Percentiles rank a stretch among this genome's conserved stretches.
Conservation (phyloP, 2,797 vertebrate genomes). For the Esox lucius region DNA sequence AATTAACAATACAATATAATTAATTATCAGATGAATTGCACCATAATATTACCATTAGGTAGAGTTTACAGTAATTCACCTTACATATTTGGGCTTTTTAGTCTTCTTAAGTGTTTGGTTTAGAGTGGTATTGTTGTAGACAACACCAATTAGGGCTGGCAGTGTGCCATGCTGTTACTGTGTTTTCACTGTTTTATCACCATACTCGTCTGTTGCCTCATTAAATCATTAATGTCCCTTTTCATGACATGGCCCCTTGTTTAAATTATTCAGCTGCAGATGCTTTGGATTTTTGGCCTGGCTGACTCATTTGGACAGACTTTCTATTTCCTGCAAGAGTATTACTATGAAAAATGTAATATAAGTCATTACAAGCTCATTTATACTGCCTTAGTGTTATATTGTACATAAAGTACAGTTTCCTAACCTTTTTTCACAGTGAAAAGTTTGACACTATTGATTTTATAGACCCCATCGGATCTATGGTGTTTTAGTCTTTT, state of each 20-base stretch:
- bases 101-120: background rate
- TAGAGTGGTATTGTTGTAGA: too few species aligned
- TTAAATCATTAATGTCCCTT: conserved; percentile 42
- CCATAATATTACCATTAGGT: background rate
- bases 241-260: conserved; percentile 28
- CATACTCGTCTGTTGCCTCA: conserved; percentile 12
- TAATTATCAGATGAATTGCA: too few species aligned
- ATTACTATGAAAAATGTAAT: background rate
- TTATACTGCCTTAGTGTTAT: background rate
- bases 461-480: too few species aligned
- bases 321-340: background rate
- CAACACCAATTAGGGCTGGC: too few species aligned
- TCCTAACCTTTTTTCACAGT: too few species aligned
- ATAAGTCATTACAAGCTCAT: background rate
- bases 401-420: too few species aligned
- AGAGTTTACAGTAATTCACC: background rate
- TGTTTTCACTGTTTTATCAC: background rate
- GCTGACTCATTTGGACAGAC: background rate
- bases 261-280: conserved; percentile 49
- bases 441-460: too few species aligned
- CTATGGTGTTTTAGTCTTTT: too few species aligned
- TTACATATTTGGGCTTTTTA: background rate
- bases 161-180: background rate
- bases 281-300: background rate
- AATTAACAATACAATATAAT: too few species aligned